Base-by-base conservation (phyloP, 2,113 vertebrate genomes). In the Osmerus eperlanus region DNA sequence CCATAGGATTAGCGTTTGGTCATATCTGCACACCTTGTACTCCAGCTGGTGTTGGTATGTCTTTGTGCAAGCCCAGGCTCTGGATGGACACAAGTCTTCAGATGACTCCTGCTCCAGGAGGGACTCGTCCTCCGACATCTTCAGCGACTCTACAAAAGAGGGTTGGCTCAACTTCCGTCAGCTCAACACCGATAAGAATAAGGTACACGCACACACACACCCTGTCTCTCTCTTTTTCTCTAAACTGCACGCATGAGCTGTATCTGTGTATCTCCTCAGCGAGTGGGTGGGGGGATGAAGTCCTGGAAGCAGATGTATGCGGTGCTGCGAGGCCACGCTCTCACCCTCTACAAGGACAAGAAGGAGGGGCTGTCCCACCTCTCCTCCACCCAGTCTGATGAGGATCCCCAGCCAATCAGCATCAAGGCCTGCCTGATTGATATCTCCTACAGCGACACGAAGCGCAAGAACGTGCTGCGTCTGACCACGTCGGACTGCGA, bases 361-460 rank as follows among this genome's bases (percentile, higher is more conserved):
- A 95, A 94, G 82, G 96, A 98, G 12, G 94, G 95, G 14, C 41
- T 85, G 54, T 86, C 83, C 55, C 88, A 91, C 6, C 78, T 81
- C 47, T 88, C 86, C 3, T 85, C 86, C 28, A 32, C 62, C 0
- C 93, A 91, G 0, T 91, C 91, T 0, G 91, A 93, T 0, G 97
- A 99, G 66, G 96, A 97, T n/a, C 96, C 94, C 0, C 92, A 95
- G 66, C 93, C 89, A 73, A 96, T 98, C 88, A 94, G 95, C 84
- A 93, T 99, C 75, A 98, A 94, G 70, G 95, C 96, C 66, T 99
- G 97, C 85, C 89, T 99, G 80, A 95, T 98, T 79, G 96, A 99
- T 91, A 99, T 99, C 86, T 99, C 97, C 0, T 99, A 99, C 72
- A 96, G 96, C n/a, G 97, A 99, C 83, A 99, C 97, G 36, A 96